Evolutionary conservation across 2,797 vertebrate genomes (phyloP), one percentile per base, ranked within the genome.

Genomic region (Pelobates cultripes): DNA sequence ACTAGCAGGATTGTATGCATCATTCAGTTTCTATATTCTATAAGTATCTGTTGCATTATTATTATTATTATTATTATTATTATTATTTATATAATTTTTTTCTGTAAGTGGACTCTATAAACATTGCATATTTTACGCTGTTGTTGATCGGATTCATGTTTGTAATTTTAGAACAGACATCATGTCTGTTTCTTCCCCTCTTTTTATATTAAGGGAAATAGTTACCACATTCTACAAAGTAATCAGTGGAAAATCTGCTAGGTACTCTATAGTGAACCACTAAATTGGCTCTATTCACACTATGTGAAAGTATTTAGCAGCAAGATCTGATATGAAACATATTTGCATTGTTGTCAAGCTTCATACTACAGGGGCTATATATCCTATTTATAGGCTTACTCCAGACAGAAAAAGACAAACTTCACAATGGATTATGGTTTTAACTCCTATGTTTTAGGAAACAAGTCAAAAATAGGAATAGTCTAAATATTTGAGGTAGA

Each of bases 231-330:
- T 28, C 10, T 74, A 10, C n/a, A 75, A 51, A 44, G 51, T 75
- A 75, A 67, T 69, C 72, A 81, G 64, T 75, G 79, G 57, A 69
- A 61, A 81, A 61, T 75, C 79, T 70, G 67, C 44, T 60, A 15
- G n/a, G 41, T 40, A 70, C 61, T 76, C 51, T 61, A 76, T 67
- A 76, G 63, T 43, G 4, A 40, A 60, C 14, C 43, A 63, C 15
- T 63, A 13, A 43, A 66, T 17, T 42, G n/a, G 71, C 42, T 80
- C 42, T 45, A 68, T 68, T 80, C 47, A 69, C 78, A 74, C 47
- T n/a, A 10, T 63, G 47, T 42, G n/a, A 14, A 8, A 80, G 71
- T 44, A 80, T 80, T 55, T 74, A 41, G 71, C 70, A 7, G 73
- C 66, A 28, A 73, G 45, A 73, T 80, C 70, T 67, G 78, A 80